Evolutionary conservation across 2,888 invertebrate genomes (phyloP), one percentile per base, ranked within the genome.

Genomic region (Parelbella ahira): DNA sequence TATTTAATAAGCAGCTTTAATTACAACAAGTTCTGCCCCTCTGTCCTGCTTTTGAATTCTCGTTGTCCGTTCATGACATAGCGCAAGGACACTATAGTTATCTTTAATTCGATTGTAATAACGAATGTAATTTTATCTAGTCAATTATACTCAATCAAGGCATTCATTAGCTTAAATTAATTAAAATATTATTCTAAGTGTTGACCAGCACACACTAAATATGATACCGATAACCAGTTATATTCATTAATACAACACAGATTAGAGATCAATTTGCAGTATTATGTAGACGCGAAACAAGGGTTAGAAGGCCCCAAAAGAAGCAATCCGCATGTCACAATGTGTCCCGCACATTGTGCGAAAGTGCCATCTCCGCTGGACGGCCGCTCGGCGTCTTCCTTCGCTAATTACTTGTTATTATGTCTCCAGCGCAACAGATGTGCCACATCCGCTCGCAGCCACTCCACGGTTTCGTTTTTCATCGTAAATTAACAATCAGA

Each of bases 291-390:
- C n/a, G n/a, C n/a, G n/a, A n/a, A n/a, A n/a, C n/a, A n/a, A n/a
- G n/a, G n/a, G n/a, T n/a, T n/a, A n/a, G n/a, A n/a, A n/a, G n/a
- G 10, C 46, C 48, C 37, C 55, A 57, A 61, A 72, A 75, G 77
- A 80, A 74, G 68, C 59, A 60, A 61, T 57, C 60, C 64, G 23
- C 29, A 47, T 18, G 15, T 28, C 48, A 47, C 48, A 80, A 83
- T 67, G 80, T 83, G 84, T 64, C 63, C 59, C 67, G 68, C 84
- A 86, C 84, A 84, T 82, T 82, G 84, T 84, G 86, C 81, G 86
- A 84, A 82, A 70, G 63, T 60, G 62, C 51, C 39, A 20, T 33
- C 32, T 41, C 25, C 12, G 19, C 32, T 33, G 39, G 32, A 25
- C 32, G 53, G 50, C 50, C 54, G 54, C 37, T 62, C 66, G 63